Evolutionary conservation across 2,888 invertebrate species (phyloP).

Genomic region (Heliconius erato): DNA sequence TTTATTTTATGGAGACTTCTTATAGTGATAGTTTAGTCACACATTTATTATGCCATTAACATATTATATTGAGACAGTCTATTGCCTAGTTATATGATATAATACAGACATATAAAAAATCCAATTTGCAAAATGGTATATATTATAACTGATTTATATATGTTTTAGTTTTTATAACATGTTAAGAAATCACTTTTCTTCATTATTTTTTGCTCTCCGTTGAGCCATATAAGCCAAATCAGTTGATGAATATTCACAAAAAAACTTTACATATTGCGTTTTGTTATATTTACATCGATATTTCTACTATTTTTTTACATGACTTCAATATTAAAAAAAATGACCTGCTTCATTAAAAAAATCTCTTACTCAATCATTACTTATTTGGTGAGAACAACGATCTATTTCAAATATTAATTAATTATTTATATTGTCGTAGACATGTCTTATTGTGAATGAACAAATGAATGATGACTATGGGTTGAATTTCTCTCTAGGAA

Average conservation of each 20-base stretch:
- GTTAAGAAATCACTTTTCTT: no score
- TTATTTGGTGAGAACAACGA: no score
- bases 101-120: constrained; percentile 1
- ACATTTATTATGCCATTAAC: constrained; percentile 55
- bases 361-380: background rate
- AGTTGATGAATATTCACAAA: no score
- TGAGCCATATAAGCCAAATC: no score
- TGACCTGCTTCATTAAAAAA: background rate
- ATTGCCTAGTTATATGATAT: constrained; percentile 32
- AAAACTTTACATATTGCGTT: no score
- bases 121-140: background rate
- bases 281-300: no score
- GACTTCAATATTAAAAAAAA: no score
- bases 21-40: constrained; percentile 50
- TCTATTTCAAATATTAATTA: background rate
- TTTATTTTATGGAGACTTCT: constrained; percentile 55
- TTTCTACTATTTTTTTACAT: background rate
- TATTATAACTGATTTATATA: background rate
- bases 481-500: background rate
- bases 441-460: background rate
- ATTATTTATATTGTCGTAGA: background rate
- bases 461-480: background rate
- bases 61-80: constrained; percentile 47
- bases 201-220: no score
- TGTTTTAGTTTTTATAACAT: background rate